Percentiles rank a stretch among this genome's conserved stretches.
phyloP scores from a whole-genome alignment of 2,113 vertebrate genomes.

The Oreochromis spilurus region DNA sequence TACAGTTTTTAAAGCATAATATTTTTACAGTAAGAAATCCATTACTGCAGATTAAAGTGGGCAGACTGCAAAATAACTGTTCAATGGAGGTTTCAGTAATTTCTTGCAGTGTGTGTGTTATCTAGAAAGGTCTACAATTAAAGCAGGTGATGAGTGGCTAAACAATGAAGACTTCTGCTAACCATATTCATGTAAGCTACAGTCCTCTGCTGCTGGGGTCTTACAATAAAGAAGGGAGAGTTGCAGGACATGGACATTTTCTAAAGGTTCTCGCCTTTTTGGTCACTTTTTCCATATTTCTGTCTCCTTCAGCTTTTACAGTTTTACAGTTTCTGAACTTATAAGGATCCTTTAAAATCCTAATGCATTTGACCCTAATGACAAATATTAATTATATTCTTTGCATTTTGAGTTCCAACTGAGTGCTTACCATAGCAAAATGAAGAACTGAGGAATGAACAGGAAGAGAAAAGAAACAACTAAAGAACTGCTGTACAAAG shows the following conservation, averaged over 20 bases:
- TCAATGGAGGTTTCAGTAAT: background rate
- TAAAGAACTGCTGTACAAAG: background rate
- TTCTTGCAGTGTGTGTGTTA: background rate
- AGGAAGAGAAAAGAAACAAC: background rate
- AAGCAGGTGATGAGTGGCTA: background rate
- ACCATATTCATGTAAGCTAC: background rate
- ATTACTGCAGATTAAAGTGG: background rate
- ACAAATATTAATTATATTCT: background rate
- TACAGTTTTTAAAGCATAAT: background rate
- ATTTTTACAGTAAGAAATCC: background rate
- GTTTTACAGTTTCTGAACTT: background rate
- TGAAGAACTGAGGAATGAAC: background rate
- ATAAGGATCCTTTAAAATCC: background rate
- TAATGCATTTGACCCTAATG: background rate
- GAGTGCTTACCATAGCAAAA: background rate
- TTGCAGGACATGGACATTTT: accelerated
- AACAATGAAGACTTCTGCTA: background rate
- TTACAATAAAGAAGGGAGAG: background rate
- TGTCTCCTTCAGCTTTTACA: background rate
- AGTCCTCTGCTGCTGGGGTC: background rate
- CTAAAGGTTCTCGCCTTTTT: background rate
- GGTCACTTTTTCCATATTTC: background rate
- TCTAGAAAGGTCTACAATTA: background rate
- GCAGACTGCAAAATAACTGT: background rate
- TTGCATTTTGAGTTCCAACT: background rate